Conservation (phyloP, 2,888 invertebrate species). For the Parasteatoda lunata region DNA sequence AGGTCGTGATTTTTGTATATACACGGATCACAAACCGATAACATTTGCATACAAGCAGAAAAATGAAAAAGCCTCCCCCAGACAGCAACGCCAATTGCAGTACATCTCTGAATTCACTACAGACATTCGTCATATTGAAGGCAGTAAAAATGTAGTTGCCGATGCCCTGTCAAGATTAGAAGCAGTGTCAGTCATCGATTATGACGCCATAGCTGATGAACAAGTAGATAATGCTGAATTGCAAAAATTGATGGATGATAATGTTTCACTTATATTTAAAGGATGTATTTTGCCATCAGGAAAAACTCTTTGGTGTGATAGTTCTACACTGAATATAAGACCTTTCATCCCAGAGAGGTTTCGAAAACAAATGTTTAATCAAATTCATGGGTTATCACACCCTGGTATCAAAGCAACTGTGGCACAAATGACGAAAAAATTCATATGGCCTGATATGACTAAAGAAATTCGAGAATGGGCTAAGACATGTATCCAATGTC, state of each 20-base stretch:
- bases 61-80: too few species aligned
- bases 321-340: constrained; percentile 11
- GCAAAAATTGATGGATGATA: background rate
- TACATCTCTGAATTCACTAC: constrained; percentile 5
- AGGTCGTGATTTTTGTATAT: too few species aligned
- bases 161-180: constrained; percentile 1
- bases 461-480: constrained; percentile 8
- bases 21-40: too few species aligned
- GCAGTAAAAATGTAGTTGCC: background rate
- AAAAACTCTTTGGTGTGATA: constrained; percentile 14
- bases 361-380: constrained; percentile 4
- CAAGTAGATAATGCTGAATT: constrained; percentile 18
- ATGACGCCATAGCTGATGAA: constrained; percentile 7
- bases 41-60: too few species aligned
- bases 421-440: background rate
- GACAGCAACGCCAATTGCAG: too few species aligned
- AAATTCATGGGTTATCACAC: constrained; percentile 16
- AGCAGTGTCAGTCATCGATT: background rate
- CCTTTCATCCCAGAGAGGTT: constrained; percentile 13
- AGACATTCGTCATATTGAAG: background rate
- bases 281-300: background rate
- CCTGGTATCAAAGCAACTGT: background rate
- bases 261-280: background rate
- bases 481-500: background rate
- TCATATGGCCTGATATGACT: background rate